These are phyloP conservation scores for Chlorodrepanis virens DNA, from an alignment of 2,113 vertebrate genomes.

Conservation along the genomic window DNA sequence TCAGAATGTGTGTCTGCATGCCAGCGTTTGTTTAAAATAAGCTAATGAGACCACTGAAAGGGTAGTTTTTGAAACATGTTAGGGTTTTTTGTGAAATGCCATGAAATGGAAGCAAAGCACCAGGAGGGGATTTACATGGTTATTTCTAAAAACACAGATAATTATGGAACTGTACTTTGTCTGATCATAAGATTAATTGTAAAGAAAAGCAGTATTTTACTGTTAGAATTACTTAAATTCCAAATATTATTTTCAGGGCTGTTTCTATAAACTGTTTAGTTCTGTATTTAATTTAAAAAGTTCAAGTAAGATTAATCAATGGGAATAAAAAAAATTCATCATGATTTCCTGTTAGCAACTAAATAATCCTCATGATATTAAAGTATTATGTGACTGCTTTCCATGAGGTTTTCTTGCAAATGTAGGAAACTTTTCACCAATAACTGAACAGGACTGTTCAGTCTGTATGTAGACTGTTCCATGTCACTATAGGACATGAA, in stretches of 20 bases:
- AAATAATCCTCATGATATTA: neutral
- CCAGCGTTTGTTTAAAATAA: neutral
- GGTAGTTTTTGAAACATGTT: neutral
- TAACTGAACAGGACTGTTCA: neutral
- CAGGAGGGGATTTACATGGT: neutral
- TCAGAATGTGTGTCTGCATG: neutral
- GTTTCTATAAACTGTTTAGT: neutral
- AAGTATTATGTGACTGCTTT: neutral
- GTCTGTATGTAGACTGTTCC: neutral
- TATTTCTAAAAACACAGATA: neutral
- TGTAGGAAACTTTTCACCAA: neutral
- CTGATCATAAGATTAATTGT: neutral
- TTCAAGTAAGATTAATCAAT: neutral
- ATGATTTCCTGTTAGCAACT: neutral
- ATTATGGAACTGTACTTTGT: neutral
- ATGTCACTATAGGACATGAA: no score
- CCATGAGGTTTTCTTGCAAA: neutral
- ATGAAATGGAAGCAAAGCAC: neutral
- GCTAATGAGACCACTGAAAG: neutral
- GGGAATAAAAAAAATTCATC: neutral
- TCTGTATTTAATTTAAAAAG: neutral
- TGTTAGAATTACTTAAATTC: neutral
- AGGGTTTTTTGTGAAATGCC: neutral
- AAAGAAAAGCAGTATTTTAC: neutral
- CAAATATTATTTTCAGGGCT: neutral